These are phyloP conservation scores for Limnodromus scolopaceus DNA, from an alignment of 2,797 vertebrate species.

Conservation along the genomic window DNA sequence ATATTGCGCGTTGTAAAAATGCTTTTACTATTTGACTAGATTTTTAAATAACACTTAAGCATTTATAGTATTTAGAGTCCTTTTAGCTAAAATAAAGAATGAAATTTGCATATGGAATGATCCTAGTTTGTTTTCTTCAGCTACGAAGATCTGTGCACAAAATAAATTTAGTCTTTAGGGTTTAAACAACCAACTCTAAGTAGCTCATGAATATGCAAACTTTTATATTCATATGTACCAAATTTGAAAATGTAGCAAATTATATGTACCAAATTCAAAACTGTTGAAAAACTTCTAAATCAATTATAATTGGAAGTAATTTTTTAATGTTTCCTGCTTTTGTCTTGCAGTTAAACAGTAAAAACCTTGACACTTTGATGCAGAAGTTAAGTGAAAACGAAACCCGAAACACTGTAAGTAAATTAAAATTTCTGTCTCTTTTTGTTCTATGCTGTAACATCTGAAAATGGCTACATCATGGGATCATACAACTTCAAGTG, in stretches of 20 bases:
- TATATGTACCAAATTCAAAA: not conserved
- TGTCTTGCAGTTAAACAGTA: conserved; percentile 71
- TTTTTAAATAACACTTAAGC: not conserved
- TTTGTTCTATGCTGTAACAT: not conserved
- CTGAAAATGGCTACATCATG: not conserved
- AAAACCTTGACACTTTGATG: conserved; percentile 71
- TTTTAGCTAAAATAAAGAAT: not conserved
- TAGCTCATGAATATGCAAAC: not conserved
- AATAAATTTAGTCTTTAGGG: not conserved
- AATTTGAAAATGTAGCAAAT: not conserved
- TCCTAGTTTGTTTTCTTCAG: not conserved
- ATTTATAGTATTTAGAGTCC: not conserved
- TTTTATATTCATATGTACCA: not conserved
- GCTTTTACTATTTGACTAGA: not conserved
- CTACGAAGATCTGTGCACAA: not conserved
- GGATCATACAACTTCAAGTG: not conserved
- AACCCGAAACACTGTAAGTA: conserved; percentile 79
- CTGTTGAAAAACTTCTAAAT: not conserved
- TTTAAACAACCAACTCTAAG: not conserved
- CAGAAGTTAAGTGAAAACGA: conserved; percentile 81
- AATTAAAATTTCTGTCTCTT: not conserved
- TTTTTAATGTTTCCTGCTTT: not conserved
- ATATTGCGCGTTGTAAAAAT: not conserved
- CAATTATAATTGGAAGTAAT: not conserved
- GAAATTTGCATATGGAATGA: not conserved